Conservation (phyloP, 2,113 vertebrate species). For the Leptocoma aspasia region DNA sequence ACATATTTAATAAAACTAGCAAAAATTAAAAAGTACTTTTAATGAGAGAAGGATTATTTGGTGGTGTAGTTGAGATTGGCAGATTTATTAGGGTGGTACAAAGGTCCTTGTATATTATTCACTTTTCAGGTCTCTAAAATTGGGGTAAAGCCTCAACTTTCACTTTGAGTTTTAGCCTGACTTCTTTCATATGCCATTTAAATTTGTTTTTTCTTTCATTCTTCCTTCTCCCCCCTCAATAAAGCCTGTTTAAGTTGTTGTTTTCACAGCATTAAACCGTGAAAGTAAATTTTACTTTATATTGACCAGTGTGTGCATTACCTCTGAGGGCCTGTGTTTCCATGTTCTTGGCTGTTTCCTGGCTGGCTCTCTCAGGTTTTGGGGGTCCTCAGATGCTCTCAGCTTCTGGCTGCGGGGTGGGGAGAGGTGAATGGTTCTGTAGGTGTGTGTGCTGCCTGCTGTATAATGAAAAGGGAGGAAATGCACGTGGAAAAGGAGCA, state of each 20-base stretch:
- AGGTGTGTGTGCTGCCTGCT: not conserved
- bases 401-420: not conserved
- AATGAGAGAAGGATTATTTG: not conserved
- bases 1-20: not conserved
- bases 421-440: no score
- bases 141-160: not conserved
- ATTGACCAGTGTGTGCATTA: not conserved
- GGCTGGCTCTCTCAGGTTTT: not conserved
- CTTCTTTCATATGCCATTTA: not conserved
- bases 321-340: not conserved
- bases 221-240: not conserved
- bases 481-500: fast-evolving
- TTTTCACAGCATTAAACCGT: not conserved
- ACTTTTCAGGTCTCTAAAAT: not conserved
- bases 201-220: not conserved
- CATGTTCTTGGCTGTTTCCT: not conserved
- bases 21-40: not conserved
- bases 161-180: not conserved
- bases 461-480: not conserved
- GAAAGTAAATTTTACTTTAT: not conserved
- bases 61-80: not conserved
- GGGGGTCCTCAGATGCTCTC: not conserved
- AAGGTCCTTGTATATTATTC: not conserved
- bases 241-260: not conserved
- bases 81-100: not conserved